A percentile compares a stretch with the other conserved stretches of the same genome.
phyloP scores from a whole-genome alignment of 37 sponge, comb jelly and placozoan genomes.

The Geodia barretti region DNA sequence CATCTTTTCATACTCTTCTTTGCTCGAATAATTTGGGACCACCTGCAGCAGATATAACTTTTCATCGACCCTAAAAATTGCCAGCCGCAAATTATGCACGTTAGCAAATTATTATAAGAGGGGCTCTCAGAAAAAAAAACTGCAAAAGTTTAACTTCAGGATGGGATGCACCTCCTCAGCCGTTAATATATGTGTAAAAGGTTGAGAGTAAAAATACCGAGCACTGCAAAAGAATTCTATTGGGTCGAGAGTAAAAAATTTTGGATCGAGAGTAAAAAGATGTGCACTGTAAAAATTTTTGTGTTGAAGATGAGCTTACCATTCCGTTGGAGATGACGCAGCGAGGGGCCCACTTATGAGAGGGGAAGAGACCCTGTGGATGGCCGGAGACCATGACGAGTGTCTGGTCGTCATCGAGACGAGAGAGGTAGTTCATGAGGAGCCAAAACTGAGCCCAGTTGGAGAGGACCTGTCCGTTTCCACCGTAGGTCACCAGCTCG shows the following conservation, averaged over 20 bases:
- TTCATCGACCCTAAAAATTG: too few species aligned
- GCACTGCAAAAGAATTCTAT: too few species aligned
- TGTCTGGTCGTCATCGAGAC: slow-evolving; percentile 93
- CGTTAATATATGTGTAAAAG: too few species aligned
- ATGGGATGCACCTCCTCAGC: too few species aligned
- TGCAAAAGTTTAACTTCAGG: too few species aligned
- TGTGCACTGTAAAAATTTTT: neutral
- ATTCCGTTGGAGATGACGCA: slow-evolving; percentile 96
- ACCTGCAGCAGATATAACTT: too few species aligned
- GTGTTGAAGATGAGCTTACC: slow-evolving; percentile 47
- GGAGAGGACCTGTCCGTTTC: slow-evolving; percentile 98
- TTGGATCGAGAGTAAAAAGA: slow-evolving; percentile 1
- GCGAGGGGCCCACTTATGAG: slow-evolving; percentile 78
- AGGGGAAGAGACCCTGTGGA: slow-evolving; percentile 96
- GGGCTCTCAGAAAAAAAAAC: too few species aligned
- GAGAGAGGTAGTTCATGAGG: slow-evolving; percentile 90
- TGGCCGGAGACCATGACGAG: slow-evolving; percentile 98
- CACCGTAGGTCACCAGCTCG: slow-evolving; percentile 98
- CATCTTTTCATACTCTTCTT: slow-evolving; percentile 84
- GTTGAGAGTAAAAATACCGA: too few species aligned
- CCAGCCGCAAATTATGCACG: too few species aligned
- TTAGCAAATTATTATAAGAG: too few species aligned
- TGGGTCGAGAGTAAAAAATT: too few species aligned
- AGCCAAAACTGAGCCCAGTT: slow-evolving; percentile 99
- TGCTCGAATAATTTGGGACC: slow-evolving; percentile 94